These are phyloP conservation scores for Eonycteris spelaea DNA, from an alignment of 2,113 vertebrate species.

Conservation along the genomic window DNA sequence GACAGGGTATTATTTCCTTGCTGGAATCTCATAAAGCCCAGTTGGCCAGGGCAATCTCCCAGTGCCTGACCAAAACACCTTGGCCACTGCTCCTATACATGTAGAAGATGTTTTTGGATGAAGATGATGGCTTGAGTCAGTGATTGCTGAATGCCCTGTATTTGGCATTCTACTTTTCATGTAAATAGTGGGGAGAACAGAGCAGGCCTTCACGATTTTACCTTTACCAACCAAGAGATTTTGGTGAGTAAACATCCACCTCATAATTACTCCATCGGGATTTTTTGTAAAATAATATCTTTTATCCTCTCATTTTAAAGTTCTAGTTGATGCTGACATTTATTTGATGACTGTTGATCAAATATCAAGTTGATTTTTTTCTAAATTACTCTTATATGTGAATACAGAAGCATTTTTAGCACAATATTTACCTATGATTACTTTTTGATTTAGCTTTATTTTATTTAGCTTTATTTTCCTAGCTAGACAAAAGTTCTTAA, in stretches of 20 bases:
- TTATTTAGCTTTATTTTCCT: not conserved
- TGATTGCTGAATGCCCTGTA: not conserved
- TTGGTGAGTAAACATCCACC: not conserved
- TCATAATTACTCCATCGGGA: not conserved
- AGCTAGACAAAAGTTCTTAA: not conserved
- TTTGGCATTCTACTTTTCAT: conserved; percentile 26
- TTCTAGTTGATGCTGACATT: not conserved
- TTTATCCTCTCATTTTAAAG: not conserved
- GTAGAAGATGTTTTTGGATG: conserved; percentile 22
- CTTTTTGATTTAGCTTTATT: conserved; percentile 7
- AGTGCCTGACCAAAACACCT: conserved; percentile 46
- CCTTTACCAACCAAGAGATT: not conserved
- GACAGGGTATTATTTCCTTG: not conserved
- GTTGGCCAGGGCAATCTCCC: conserved; percentile 29
- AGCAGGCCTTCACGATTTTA: conserved; percentile 41
- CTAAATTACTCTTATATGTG: not conserved
- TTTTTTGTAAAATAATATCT: not conserved
- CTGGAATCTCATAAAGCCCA: not conserved
- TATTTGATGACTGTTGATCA: not conserved
- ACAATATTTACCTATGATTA: not conserved
- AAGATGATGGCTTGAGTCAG: not conserved
- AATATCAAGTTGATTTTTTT: not conserved
- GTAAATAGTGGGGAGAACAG: conserved; percentile 50
- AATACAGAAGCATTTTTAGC: not conserved
- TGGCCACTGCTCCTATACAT: not conserved